These are phyloP conservation scores for Agriopis marginaria DNA, from an alignment of 2,888 invertebrate genomes.

Conservation along the genomic window DNA sequence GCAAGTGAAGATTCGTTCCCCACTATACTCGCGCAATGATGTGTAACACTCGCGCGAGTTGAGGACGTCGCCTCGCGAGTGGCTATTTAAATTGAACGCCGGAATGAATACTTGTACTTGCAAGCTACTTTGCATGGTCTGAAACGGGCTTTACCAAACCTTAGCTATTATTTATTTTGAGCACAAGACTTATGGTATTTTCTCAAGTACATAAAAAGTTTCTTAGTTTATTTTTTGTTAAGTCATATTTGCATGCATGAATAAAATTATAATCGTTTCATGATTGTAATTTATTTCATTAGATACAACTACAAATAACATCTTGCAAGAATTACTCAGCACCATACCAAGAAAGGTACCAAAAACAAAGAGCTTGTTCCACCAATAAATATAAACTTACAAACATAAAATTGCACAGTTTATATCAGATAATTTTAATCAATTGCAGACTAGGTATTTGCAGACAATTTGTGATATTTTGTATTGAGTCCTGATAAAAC, in stretches of 20 bases:
- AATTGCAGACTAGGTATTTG: neutral
- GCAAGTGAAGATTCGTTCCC: no score
- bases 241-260: neutral
- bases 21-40: no score
- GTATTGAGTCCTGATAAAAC: constrained; percentile 36
- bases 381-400: neutral
- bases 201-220: neutral
- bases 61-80: no score
- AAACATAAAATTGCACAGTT: neutral
- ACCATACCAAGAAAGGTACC: neutral
- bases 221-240: neutral
- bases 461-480: constrained; percentile 19
- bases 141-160: neutral
- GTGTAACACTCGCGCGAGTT: no score
- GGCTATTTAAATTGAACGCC: no score
- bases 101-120: no score
- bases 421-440: neutral
- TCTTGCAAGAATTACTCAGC: neutral
- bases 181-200: constrained; percentile 2
- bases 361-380: neutral
- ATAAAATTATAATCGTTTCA: neutral
- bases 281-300: neutral
- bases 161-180: constrained; percentile 1
- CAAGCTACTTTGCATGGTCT: no score
- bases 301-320: neutral